These are phyloP conservation scores for Hipposideros armiger DNA, from an alignment of 2,113 vertebrate species.

Conservation along the genomic window DNA sequence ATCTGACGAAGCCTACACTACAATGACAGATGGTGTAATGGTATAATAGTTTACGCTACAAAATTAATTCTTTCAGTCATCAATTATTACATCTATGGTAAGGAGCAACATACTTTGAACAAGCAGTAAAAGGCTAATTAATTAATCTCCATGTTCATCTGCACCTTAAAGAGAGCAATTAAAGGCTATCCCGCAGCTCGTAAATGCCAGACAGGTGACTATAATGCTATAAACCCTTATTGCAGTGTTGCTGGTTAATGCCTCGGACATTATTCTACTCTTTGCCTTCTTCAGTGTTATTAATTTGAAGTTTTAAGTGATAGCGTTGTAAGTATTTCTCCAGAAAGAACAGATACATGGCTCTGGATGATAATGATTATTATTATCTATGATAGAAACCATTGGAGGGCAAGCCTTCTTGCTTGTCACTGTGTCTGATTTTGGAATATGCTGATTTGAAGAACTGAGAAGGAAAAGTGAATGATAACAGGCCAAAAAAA, in stretches of 20 bases:
- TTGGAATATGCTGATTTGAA: constrained; percentile 79
- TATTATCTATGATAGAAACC: constrained; percentile 46
- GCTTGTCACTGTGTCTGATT: constrained; percentile 64
- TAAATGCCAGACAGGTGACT: constrained; percentile 59
- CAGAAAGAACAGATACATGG: constrained; percentile 5
- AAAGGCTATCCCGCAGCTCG: constrained; percentile 56
- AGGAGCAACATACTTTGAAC: constrained; percentile 67
- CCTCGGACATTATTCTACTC: background rate
- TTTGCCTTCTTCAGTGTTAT: background rate
- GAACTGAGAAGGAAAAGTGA: constrained; percentile 74
- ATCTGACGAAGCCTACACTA: background rate
- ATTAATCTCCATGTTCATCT: constrained; percentile 79
- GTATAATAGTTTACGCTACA: constrained; percentile 47
- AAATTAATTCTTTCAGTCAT: constrained; percentile 69
- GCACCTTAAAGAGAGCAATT: constrained; percentile 45
- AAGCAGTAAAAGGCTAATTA: constrained; percentile 74
- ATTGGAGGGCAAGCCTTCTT: background rate
- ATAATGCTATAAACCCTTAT: constrained; percentile 23
- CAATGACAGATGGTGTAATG: constrained; percentile 46
- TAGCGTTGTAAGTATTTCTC: constrained; percentile 54
- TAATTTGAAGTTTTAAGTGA: constrained; percentile 66
- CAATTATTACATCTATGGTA: constrained; percentile 16
- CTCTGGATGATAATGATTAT: background rate
- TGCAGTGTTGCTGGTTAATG: constrained; percentile 61
- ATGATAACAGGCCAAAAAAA: background rate